These are phyloP conservation scores for Odocoileus virginianus DNA, from an alignment of 2,113 vertebrate genomes.

Conservation along the genomic window DNA sequence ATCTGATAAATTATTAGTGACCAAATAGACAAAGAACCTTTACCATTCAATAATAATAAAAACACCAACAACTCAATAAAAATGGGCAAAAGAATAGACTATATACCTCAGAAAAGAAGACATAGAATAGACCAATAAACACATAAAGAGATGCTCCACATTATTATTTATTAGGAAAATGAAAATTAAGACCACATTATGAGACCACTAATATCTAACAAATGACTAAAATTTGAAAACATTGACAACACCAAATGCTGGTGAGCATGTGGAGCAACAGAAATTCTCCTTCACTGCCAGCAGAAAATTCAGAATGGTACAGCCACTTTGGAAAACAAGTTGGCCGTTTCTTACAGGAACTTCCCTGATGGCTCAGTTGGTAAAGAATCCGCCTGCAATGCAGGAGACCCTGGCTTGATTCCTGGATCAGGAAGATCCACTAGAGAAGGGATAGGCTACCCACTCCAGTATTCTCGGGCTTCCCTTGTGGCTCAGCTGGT, in stretches of 20 bases:
- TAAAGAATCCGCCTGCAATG: background rate
- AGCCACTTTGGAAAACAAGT: background rate
- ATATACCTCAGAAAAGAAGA: background rate
- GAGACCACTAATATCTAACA: background rate
- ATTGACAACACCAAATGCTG: background rate
- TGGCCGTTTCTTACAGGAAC: background rate
- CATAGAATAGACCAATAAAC: background rate
- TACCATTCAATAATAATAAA: background rate
- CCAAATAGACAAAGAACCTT: background rate
- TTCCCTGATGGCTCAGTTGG: background rate
- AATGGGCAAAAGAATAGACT: background rate
- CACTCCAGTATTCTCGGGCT: background rate
- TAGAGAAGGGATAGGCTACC: background rate
- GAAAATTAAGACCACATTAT: background rate
- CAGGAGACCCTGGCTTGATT: background rate
- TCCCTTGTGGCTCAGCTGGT: background rate
- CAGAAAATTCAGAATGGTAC: background rate
- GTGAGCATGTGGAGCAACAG: background rate
- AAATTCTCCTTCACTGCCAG: background rate
- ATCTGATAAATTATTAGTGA: background rate
- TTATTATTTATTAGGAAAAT: background rate
- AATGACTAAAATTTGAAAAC: background rate
- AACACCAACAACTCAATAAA: background rate
- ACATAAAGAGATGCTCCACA: background rate
- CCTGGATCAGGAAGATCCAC: background rate